phyloP scores from a whole-genome alignment of 2,113 vertebrate genomes.

The Microtus montanus region DNA sequence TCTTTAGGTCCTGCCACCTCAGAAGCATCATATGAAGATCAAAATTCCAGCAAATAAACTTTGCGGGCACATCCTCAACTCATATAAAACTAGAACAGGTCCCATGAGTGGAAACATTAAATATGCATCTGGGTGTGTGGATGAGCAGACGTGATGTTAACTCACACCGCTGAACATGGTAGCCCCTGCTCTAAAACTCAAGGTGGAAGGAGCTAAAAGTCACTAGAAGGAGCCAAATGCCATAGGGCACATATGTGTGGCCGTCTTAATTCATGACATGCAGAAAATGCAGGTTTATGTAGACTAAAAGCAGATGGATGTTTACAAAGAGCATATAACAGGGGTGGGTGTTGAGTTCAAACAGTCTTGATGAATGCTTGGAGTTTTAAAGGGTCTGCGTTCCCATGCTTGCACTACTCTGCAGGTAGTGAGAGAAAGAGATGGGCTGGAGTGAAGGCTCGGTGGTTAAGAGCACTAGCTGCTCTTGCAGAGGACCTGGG shows the following conservation, averaged over 20 bases:
- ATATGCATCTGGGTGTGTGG: background rate
- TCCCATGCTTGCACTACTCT: background rate
- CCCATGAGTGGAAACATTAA: rapidly evolving
- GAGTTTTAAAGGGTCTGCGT: background rate
- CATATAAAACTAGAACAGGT: background rate
- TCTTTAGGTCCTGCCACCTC: background rate
- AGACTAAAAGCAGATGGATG: background rate
- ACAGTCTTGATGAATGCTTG: background rate
- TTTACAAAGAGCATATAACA: background rate
- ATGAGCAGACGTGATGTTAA: background rate
- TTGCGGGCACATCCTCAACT: too few relatives aligned
- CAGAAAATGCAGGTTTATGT: background rate
- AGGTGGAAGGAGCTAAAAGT: background rate
- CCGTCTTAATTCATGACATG: background rate
- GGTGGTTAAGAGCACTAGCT: background rate
- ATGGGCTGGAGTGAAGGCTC: too few relatives aligned
- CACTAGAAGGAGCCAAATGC: background rate
- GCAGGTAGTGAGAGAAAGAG: background rate
- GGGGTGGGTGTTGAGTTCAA: background rate
- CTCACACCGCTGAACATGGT: background rate
- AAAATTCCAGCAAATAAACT: background rate
- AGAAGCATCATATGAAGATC: background rate
- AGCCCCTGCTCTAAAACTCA: background rate
- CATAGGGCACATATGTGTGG: background rate
- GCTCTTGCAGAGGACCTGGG: background rate